Evolutionary conservation across 2,797 vertebrate species (phyloP).

Genomic region (Synanceia verrucosa): DNA sequence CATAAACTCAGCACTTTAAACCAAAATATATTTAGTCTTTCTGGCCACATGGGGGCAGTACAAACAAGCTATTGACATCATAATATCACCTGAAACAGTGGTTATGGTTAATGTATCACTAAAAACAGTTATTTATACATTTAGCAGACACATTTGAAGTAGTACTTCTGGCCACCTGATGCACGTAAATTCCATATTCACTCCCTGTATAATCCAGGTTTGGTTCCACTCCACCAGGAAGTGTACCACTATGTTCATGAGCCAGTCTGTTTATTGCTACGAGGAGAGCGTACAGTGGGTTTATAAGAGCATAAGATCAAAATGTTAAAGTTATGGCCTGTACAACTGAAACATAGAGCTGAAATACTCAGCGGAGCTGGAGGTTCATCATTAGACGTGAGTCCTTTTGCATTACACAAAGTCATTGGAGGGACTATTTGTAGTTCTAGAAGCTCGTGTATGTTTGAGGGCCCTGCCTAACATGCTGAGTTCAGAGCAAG

Average conservation of each 20-base stretch:
- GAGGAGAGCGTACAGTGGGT: background rate
- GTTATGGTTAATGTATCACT: background rate
- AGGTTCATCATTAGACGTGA: background rate
- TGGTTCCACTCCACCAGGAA: background rate
- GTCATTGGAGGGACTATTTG: background rate
- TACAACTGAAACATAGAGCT: background rate
- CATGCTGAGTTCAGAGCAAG: background rate
- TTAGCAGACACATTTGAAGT: background rate
- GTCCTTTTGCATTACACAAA: background rate
- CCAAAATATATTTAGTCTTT: background rate
- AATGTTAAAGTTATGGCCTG: background rate
- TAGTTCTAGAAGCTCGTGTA: too few species aligned
- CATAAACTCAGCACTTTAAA: background rate
- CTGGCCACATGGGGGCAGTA: background rate
- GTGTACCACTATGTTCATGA: background rate
- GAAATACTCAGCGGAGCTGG: fast-evolving
- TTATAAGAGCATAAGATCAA: background rate
- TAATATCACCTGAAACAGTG: background rate
- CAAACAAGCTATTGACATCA: background rate
- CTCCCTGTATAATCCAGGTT: background rate
- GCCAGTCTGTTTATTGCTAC: background rate
- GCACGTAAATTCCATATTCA: background rate
- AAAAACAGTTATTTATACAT: too few species aligned
- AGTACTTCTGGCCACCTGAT: background rate
- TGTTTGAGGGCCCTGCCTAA: background rate